Base-by-base conservation (phyloP, 2,797 vertebrate species). In the Lepidocolaptes lacrymiger region DNA sequence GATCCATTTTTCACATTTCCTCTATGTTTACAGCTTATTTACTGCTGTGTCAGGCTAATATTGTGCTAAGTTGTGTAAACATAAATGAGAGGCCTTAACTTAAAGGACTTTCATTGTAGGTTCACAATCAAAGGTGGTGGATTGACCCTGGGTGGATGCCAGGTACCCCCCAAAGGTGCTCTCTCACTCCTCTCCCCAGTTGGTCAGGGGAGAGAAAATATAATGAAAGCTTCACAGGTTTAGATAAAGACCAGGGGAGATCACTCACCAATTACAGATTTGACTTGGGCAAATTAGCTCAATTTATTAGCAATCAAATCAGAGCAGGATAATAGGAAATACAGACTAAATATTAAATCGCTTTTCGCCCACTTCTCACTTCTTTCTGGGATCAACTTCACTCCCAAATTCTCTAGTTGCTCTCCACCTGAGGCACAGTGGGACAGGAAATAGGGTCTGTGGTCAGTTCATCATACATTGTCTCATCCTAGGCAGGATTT, bases 1-100 rank as follows among this genome's bases (percentile, higher is more conserved):
- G 36, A 63, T 59, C 8, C 9, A 48, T 89, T 82, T 82, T 78
- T 54, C 69, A 37, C 11, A 37, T 58, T 96, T 85, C 79, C 16
- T 66, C 27, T 66, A 48, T 51, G 36, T 62, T 88, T 16, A 21
- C 18, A 59, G 28, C 10, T 76, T 55, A 62, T 85, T 89, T 91
- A 46, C 22, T 55, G 3, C 8, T 86, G 74, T 77, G 3, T 52
- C 32, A 78, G 46, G 18, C 28, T 49, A 28, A 9, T 5, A 1
- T 12, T 75, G 5, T 22, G 7, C 18, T 74, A 63, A 61, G 12
- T 67, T 88, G 54, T 71, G 16, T 20, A 76, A 48, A 76, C 6
- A 36, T 15, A 39, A 79, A 61, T 28, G 24, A 8, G 59, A 82
- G 19, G 4, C 9, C 17, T 44, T 76, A 55, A 21, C 14, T 59